Evolutionary conservation across 2,888 invertebrate genomes (phyloP), one percentile per base, ranked within the genome.

Genomic region (Drosophila koepferae): DNA sequence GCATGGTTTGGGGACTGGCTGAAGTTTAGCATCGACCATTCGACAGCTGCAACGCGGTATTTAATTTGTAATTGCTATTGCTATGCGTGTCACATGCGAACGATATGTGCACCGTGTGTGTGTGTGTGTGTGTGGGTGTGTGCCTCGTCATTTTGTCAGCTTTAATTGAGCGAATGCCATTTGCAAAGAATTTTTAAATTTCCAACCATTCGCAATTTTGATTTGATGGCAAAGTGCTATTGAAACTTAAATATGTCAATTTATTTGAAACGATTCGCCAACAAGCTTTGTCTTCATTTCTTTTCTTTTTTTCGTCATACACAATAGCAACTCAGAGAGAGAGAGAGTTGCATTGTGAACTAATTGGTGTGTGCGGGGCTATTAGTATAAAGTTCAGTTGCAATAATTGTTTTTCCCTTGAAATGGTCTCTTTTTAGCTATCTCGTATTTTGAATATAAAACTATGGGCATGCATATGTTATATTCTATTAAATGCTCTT

Each of bases 41-140:
- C 69, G 69, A 81, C 81, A 82, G 83, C 74, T 72, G 72, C 70
- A 82, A 28, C 81, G 67, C 72, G 82, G 77, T 73, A 80, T 85
- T 85, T 85, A 85, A 89, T 80, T 82, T 89, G 88, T 89, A 89
- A 85, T 87, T 77, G 77, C 77, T 76, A 56, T 77, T 74, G 63
- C 77, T 10, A 63, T 72, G 83, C 81, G 71, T 81, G 81, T 72
- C 89, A 87, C 79, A 81, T 79, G 85, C 70, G 76, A 66, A 56
- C 43, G 44, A 58, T 58, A 55, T 43, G 40, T 40, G 38, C 43
- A 10, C 9, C n/a, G 31, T 43, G n/a, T 58, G 34, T 48, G 28
- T 36, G 12, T 5, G 20, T 41, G 9, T 41, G 8, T 36, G 12
- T 5, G 20, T 41, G 9, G n/a, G 8, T n/a, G 8, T n/a, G 44